Evolutionary conservation across 92 coral and sea anemone species (phyloP).

Genomic region (Meandrina meandrites): DNA sequence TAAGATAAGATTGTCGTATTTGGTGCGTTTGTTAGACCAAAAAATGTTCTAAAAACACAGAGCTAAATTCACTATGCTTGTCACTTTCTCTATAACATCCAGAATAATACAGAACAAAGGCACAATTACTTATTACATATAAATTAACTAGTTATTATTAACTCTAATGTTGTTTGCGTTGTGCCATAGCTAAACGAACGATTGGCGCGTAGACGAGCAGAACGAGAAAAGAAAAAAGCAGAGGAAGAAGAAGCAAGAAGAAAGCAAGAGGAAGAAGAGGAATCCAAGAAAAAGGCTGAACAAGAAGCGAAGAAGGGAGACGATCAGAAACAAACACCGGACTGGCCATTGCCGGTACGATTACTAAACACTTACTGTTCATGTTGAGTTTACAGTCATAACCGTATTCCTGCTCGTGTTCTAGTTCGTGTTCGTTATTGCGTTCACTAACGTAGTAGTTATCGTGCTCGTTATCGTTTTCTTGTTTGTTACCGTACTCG

Average conservation of each 20-base stretch:
- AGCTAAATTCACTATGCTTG: no score
- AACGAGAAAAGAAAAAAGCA: slow-evolving; percentile 74
- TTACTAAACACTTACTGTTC: neutral
- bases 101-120: no score
- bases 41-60: no score
- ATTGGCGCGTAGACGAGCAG: slow-evolving; percentile 86
- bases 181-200: slow-evolving; percentile 72
- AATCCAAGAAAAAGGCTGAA: slow-evolving; percentile 51
- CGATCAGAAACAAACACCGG: slow-evolving; percentile 45
- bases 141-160: neutral
- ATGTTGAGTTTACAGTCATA: neutral
- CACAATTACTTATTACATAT: neutral
- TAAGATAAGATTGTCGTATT: no score
- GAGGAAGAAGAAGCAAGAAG: slow-evolving; percentile 69
- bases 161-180: neutral
- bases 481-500: no score
- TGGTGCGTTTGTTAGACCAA: no score
- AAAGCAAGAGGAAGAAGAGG: slow-evolving; percentile 57
- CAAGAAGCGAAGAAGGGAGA: slow-evolving; percentile 66
- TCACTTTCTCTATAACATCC: no score
- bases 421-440: neutral
- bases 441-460: neutral
- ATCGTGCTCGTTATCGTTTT: neutral
- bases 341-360: slow-evolving; percentile 70
- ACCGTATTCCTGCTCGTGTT: neutral